phyloP scores from a whole-genome alignment of 2,888 invertebrate species.

The Nysson spinosus region DNA sequence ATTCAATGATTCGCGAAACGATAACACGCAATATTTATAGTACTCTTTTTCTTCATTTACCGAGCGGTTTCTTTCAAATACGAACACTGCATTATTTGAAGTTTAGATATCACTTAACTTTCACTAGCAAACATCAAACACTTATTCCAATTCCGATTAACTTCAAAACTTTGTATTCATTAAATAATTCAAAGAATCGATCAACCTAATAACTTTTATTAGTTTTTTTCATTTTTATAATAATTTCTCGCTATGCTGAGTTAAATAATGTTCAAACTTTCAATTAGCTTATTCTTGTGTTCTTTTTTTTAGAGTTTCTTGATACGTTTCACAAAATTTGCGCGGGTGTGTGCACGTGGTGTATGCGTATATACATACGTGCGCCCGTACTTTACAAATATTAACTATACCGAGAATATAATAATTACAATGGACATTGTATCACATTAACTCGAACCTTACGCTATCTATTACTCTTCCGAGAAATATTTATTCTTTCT shows the following conservation, averaged over 20 bases:
- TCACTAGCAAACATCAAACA: conserved; percentile 36
- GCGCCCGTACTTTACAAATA: too few relatives aligned
- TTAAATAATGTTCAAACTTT: conserved; percentile 24
- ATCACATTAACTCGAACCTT: conserved; percentile 71
- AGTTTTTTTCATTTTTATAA: conserved; percentile 31
- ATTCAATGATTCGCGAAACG: conserved; percentile 12
- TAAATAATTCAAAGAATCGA: conserved; percentile 23
- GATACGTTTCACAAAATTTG: conserved; percentile 27
- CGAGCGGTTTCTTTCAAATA: conserved; percentile 24
- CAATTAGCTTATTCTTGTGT: conserved; percentile 19
- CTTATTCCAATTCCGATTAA: conserved; percentile 19
- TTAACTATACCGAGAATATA: conserved; percentile 39
- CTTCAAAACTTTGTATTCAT: conserved; percentile 19
- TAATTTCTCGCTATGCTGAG: conserved; percentile 2
- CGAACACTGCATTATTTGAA: conserved; percentile 10
- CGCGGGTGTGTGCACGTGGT: too few relatives aligned
- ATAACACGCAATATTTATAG: conserved; percentile 21
- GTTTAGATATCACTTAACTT: conserved; percentile 43
- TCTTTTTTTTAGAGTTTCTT: conserved; percentile 8
- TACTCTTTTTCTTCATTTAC: conserved; percentile 16
- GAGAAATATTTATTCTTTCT: conserved; percentile 13
- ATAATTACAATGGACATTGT: conserved; percentile 65
- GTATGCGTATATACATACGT: conserved; percentile 28
- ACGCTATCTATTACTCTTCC: conserved; percentile 41
- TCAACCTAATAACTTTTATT: conserved; percentile 30